A percentile compares a stretch with the other conserved stretches of the same genome.
Conservation (phyloP, 2,888 invertebrate genomes). For the Chloromyia formosa region DNA sequence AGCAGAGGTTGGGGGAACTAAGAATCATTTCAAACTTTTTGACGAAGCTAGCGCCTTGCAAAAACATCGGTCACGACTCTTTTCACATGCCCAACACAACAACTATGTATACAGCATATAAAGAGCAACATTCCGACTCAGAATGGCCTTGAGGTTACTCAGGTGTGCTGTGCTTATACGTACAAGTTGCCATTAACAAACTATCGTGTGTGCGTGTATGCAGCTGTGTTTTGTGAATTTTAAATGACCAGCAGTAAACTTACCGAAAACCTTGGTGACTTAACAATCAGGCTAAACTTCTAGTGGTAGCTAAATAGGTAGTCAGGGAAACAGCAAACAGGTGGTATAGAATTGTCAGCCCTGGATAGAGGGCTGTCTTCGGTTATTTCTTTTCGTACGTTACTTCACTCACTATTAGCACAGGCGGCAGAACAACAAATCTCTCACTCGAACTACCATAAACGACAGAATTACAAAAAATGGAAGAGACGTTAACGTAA, state of each 20-base stretch:
- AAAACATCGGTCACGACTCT: background rate
- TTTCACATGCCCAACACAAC: background rate
- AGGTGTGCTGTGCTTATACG: background rate
- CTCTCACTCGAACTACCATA: background rate
- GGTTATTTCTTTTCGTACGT: background rate
- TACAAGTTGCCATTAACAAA: background rate
- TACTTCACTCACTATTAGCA: background rate
- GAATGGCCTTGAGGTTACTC: background rate
- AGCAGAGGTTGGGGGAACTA: background rate
- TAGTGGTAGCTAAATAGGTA: background rate
- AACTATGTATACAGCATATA: background rate
- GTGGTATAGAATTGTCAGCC: background rate
- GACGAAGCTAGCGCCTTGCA: background rate
- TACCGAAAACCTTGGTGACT: conserved; percentile 1
- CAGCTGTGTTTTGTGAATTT: background rate
- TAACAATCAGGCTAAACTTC: background rate
- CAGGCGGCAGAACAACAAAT: background rate
- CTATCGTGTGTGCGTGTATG: background rate
- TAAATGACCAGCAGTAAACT: background rate
- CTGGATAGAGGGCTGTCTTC: background rate
- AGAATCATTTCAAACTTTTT: too few relatives aligned
- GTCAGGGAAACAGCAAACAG: background rate
- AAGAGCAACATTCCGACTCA: background rate
- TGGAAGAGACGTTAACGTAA: background rate
- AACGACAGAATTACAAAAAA: background rate